Percentiles rank a stretch among this genome's conserved stretches.
Evolutionary conservation across 1,140 invertebrate genomes (phyloP).

Genomic region (Pollicipes pollicipes): DNA sequence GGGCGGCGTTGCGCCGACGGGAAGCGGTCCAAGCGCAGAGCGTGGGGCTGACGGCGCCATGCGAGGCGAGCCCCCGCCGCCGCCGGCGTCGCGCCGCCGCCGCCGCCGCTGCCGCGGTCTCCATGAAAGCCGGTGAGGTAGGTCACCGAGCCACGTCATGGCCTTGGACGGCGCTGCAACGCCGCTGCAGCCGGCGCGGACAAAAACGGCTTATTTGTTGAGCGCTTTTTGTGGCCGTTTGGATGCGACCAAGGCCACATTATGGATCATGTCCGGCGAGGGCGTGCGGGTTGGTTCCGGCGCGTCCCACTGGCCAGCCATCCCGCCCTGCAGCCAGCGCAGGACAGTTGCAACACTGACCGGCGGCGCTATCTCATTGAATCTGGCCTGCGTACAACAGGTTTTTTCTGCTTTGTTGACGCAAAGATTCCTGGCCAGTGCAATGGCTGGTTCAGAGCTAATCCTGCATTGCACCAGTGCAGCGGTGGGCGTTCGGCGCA

Average conservation of each 20-base stretch:
- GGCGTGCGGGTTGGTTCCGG: constrained; percentile 3
- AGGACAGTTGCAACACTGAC: neutral
- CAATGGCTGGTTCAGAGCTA: neutral
- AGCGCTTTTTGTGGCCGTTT: neutral
- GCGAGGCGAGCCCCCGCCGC: too few relatives aligned
- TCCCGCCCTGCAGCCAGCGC: neutral
- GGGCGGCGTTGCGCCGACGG: too few relatives aligned
- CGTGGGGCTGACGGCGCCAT: too few relatives aligned
- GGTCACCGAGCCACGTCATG: neutral
- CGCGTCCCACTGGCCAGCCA: neutral
- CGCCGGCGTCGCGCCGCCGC: too few relatives aligned
- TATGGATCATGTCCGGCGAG: neutral
- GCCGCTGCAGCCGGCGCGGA: neutral
- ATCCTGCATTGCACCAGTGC: too few relatives aligned
- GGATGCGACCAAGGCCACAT: neutral
- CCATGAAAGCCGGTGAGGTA: neutral
- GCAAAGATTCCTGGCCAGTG: neutral
- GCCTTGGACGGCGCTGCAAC: neutral
- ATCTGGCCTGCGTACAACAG: neutral
- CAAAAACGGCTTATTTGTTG: neutral
- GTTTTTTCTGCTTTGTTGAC: neutral
- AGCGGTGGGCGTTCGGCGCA: too few relatives aligned
- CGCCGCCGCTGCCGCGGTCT: neutral
- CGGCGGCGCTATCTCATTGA: neutral
- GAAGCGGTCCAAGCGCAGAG: neutral